These are phyloP conservation scores for Geotrypetes seraphini DNA, from an alignment of 2,797 vertebrate genomes.

Conservation along the genomic window DNA sequence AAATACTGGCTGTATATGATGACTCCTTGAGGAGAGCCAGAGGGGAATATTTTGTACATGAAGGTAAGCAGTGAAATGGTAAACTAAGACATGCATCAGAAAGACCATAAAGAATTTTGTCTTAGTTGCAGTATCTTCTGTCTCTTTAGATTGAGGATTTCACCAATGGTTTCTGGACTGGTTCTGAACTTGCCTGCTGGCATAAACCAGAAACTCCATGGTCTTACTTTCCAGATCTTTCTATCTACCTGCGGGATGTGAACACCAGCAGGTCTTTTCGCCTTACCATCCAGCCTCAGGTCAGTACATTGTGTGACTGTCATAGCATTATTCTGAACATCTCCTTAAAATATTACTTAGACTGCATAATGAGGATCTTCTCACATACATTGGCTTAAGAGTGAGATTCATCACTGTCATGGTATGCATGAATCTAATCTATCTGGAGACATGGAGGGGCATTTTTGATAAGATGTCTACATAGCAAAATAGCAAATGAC, in stretches of 20 bases:
- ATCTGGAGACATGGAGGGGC: no score
- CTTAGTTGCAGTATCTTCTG: neutral
- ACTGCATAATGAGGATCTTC: no score
- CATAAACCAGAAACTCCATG: constrained; percentile 74
- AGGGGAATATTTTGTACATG: neutral
- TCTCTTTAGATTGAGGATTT: constrained; percentile 74
- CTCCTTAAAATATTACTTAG: no score
- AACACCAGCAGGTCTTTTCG: constrained; percentile 87
- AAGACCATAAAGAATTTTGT: neutral
- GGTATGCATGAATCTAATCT: no score
- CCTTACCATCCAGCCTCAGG: constrained; percentile 88
- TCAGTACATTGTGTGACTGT: constrained; percentile 32
- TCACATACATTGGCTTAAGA: no score
- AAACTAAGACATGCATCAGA: neutral
- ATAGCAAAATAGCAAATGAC: no score
- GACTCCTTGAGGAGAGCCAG: no score
- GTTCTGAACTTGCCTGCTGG: constrained; percentile 90
- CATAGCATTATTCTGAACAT: no score
- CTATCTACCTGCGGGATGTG: constrained; percentile 83
- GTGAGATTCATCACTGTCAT: no score
- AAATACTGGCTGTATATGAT: no score
- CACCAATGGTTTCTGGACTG: constrained; percentile 84
- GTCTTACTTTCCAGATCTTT: constrained; percentile 89
- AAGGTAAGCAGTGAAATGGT: fast-evolving
- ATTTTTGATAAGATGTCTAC: no score